A percentile compares a stretch with the other conserved stretches of the same genome.
These are phyloP conservation scores for Metalampra italica DNA, from an alignment of 2,888 invertebrate genomes.

Conservation along the genomic window DNA sequence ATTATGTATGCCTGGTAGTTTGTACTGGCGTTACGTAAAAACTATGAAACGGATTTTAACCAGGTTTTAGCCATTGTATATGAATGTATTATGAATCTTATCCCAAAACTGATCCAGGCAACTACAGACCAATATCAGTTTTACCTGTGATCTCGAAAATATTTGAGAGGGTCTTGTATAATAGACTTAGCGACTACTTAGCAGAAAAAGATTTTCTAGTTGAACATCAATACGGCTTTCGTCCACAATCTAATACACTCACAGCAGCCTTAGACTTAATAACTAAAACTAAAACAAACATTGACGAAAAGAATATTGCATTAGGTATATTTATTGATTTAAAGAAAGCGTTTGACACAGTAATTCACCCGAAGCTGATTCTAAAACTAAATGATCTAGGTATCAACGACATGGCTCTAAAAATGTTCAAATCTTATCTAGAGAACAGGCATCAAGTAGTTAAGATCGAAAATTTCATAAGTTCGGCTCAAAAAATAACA, in stretches of 20 bases:
- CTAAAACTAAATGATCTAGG: no score
- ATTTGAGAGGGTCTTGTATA: neutral
- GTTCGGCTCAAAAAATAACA: neutral
- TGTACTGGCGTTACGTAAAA: no score
- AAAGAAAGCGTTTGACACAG: slow-evolving; percentile 5
- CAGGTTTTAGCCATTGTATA: no score
- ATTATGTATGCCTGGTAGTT: no score
- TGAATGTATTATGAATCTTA: neutral
- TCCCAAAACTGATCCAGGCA: neutral
- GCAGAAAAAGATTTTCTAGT: neutral
- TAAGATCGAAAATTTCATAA: neutral
- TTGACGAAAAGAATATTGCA: slow-evolving; percentile 5
- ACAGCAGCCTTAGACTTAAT: slow-evolving; percentile 6
- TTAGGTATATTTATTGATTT: neutral
- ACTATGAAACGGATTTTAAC: no score
- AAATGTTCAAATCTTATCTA: slow-evolving; percentile 2
- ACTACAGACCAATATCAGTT: slow-evolving; percentile 3
- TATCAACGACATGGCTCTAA: neutral
- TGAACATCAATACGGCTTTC: slow-evolving; percentile 5
- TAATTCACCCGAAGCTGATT: no score
- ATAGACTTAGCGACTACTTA: no score
- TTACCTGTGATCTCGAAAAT: slow-evolving; percentile 6
- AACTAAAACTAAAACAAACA: slow-evolving; percentile 4
- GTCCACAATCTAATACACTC: slow-evolving; percentile 7
- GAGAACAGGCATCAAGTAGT: slow-evolving; percentile 3